A percentile compares a stretch with the other conserved stretches of the same genome.
phyloP scores from a whole-genome alignment of 2,113 vertebrate genomes.

The Chloroceryle aenea region DNA sequence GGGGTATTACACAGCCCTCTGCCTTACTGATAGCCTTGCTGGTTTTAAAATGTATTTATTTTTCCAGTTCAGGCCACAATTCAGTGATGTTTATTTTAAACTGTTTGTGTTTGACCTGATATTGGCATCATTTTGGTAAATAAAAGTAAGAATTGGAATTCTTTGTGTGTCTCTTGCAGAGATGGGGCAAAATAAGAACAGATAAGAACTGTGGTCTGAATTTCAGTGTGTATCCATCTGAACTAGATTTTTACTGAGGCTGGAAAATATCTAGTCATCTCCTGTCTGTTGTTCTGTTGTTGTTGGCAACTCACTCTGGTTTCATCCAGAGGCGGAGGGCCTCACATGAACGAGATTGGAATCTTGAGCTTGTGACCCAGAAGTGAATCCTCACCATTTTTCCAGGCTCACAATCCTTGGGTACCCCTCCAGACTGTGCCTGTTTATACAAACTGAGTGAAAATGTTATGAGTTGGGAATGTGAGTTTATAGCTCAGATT shows the following conservation, averaged over 20 bases:
- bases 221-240: background rate
- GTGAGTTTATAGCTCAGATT: background rate
- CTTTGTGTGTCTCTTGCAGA: background rate
- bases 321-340: background rate
- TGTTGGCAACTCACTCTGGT: background rate
- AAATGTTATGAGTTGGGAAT: background rate
- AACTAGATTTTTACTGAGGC: background rate
- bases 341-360: background rate
- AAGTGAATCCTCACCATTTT: background rate
- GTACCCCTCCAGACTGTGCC: background rate
- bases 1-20: background rate
- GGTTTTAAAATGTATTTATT: background rate
- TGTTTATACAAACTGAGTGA: background rate
- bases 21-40: background rate
- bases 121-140: background rate
- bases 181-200: background rate
- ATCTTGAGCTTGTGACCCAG: background rate
- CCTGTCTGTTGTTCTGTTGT: background rate
- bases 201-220: background rate
- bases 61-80: background rate
- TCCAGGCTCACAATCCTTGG: background rate
- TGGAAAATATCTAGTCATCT: background rate
- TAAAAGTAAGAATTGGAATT: background rate
- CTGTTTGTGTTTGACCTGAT: background rate
- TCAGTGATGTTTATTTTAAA: background rate